Evolutionary conservation across 1,140 invertebrate species (phyloP).

Genomic region (Sipha flava): DNA sequence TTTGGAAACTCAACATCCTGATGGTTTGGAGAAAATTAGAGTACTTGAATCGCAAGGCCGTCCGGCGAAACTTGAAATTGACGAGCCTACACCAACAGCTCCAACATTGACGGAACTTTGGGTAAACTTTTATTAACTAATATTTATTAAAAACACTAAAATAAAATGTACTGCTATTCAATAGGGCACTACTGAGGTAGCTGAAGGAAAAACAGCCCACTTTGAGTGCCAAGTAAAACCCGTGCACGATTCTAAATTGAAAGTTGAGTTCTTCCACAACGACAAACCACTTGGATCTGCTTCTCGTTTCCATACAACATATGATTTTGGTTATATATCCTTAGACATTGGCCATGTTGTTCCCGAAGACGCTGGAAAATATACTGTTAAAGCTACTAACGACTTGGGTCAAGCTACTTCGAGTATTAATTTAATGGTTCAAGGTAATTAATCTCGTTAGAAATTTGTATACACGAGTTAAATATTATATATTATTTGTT

Average conservation of each 20-base stretch:
- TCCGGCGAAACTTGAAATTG: constrained; percentile 66
- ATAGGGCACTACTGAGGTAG: constrained; percentile 71
- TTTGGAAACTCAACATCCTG: constrained; percentile 84
- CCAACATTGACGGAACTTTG: constrained; percentile 73
- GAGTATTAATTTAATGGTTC: constrained; percentile 66
- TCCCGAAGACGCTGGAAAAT: constrained; percentile 88
- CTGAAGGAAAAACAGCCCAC: constrained; percentile 78
- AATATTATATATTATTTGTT: neutral
- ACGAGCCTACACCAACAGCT: constrained; percentile 64
- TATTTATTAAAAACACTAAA: constrained; percentile 12
- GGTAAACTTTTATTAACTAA: constrained; percentile 37
- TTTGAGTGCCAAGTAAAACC: constrained; percentile 88
- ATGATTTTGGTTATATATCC: constrained; percentile 91
- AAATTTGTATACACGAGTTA: neutral
- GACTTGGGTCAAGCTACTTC: constrained; percentile 77
- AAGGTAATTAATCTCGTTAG: constrained; percentile 33
- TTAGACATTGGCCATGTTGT: constrained; percentile 83
- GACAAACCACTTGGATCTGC: constrained; percentile 78
- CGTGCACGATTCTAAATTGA: constrained; percentile 78
- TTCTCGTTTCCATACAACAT: constrained; percentile 82
- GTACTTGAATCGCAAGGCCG: constrained; percentile 75
- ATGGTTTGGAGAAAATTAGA: constrained; percentile 83
- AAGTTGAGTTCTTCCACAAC: constrained; percentile 86
- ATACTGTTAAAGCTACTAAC: constrained; percentile 82
- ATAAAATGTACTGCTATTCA: neutral